Percentiles rank a stretch among this genome's conserved stretches.
These are phyloP conservation scores for Gasterosteus aculeatus DNA, from an alignment of 2,113 vertebrate species.

Conservation along the genomic window DNA sequence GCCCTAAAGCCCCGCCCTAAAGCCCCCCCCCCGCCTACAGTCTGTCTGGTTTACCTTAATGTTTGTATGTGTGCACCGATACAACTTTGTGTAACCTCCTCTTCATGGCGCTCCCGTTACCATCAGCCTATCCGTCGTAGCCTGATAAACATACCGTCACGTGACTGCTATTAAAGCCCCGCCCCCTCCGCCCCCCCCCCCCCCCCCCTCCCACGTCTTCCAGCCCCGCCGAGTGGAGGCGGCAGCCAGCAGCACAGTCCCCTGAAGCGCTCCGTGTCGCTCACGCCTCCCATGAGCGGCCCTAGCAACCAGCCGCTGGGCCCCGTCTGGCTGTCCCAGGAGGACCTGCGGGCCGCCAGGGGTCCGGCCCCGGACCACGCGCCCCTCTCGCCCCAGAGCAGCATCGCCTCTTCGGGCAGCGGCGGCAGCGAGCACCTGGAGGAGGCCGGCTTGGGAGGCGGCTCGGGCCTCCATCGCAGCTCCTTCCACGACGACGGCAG, in stretches of 20 bases:
- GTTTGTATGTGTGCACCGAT: no score
- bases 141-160: no score
- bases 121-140: no score
- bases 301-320: constrained; percentile 91
- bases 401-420: constrained; percentile 98
- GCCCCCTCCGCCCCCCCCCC: no score
- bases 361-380: constrained; percentile 94
- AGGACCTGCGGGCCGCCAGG: constrained; percentile 91
- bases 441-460: constrained; percentile 83
- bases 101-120: no score
- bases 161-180: no score
- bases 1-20: no score
- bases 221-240: constrained; percentile 88
- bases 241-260: constrained; percentile 90
- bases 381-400: constrained; percentile 98
- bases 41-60: no score
- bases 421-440: constrained; percentile 99
- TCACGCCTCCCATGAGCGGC: constrained; percentile 97
- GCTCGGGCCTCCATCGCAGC: constrained; percentile 85
- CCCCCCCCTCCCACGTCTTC: constrained; percentile 52
- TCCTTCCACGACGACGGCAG: constrained; percentile 98
- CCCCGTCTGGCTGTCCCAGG: constrained; percentile 99
- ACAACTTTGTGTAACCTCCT: no score
- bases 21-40: no score
- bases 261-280: constrained; percentile 98